A percentile compares a stretch with the other conserved stretches of the same genome.
phyloP scores from a whole-genome alignment of 2,113 vertebrate species.

The Burhinus bistriatus region DNA sequence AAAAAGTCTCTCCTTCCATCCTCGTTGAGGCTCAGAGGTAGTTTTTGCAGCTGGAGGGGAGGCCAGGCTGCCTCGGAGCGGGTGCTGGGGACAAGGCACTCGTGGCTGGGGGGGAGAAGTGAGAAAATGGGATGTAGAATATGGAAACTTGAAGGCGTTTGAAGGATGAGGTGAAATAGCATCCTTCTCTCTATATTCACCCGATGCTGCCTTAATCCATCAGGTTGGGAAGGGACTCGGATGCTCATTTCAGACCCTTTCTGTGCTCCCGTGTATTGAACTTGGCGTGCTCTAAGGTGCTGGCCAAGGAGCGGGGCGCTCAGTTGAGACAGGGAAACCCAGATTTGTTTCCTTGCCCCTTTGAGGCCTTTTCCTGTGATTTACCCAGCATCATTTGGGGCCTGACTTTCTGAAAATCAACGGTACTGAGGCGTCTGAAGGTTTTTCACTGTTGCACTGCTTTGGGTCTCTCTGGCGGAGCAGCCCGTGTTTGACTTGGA shows the following conservation, averaged over 20 bases:
- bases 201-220: neutral
- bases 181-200: neutral
- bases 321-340: neutral
- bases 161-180: neutral
- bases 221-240: rapidly evolving
- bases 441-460: neutral
- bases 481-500: neutral
- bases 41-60: neutral
- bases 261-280: neutral
- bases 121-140: neutral
- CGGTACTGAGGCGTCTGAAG: neutral
- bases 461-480: neutral
- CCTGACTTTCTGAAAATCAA: neutral
- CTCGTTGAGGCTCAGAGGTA: neutral
- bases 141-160: neutral
- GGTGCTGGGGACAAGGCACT: neutral
- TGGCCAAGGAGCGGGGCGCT: neutral
- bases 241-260: neutral
- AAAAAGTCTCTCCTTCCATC: neutral
- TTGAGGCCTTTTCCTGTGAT: neutral
- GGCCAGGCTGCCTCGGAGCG: neutral
- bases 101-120: rapidly evolving
- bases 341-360: neutral
- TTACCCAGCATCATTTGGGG: neutral
- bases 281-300: neutral